Conservation (phyloP, 2,888 invertebrate species). For the Exocentrus adspersus region DNA sequence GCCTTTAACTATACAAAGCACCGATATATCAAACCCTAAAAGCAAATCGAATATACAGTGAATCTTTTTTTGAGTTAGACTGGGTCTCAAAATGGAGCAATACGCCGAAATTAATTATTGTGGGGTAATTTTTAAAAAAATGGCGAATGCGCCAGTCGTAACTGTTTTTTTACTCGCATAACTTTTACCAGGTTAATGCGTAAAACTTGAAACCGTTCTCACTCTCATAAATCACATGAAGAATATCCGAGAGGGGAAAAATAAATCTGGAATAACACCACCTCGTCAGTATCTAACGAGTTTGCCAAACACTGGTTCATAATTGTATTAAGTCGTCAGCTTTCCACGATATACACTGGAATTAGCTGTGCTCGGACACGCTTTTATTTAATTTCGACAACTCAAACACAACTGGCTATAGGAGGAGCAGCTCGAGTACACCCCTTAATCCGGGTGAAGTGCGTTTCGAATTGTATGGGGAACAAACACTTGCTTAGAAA, state of each 20-base stretch:
- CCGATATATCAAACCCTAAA: neutral
- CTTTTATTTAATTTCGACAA: conserved; percentile 23
- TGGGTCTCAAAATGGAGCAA: no score
- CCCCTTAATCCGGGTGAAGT: conserved; percentile 15
- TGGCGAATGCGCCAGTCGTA: no score
- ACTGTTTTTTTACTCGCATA: no score
- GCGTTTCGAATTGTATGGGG: neutral
- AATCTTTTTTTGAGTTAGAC: neutral
- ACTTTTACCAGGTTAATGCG: no score
- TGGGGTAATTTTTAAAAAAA: no score
- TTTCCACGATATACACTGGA: neutral
- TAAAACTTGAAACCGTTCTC: no score
- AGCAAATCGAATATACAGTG: neutral
- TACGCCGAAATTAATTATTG: no score
- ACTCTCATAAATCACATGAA: no score
- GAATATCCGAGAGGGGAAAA: neutral
- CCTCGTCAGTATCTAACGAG: neutral
- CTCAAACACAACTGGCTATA: conserved; percentile 29
- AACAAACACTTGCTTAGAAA: neutral
- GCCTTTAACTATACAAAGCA: conserved; percentile 15
- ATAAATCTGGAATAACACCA: neutral
- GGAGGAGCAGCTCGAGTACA: conserved; percentile 22
- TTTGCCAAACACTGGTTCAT: conserved; percentile 26
- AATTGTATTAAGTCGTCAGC: conserved; percentile 27
- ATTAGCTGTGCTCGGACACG: conserved; percentile 18